Base-by-base conservation (phyloP, 1,140 invertebrate species). In the Macrosteles quadrilineatus region DNA sequence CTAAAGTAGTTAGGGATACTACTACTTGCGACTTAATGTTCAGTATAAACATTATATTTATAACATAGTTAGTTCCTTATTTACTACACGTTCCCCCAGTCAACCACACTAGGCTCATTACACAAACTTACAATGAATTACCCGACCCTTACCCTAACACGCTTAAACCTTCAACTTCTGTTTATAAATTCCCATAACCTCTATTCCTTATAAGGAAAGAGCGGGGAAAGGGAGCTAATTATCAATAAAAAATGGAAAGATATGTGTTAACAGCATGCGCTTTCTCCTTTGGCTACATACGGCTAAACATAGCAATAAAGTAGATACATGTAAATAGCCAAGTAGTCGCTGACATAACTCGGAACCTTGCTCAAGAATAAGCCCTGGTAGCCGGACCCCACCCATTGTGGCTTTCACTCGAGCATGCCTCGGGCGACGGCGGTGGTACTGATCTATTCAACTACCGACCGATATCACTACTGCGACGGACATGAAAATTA, bases 321-420 rank as follows among this genome's bases (percentile, higher is more conserved):
- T 59, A 59, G 27, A 6, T 23, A 29, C 55, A 59, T 59, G 55
- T 59, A 59, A 59, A 59, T 59, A 59, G 23, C 12, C 55, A 3
- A 30, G 55, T 21, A 59, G 55, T 4, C 55, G 55, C 21, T 59
- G 55, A 59, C 55, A 29, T 29, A 59, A 59, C 55, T 9, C 4
- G 4, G 9, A 43, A 19, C 9, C 11, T 19, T 14, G 47, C 6
- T 19, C 21, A 53, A 19, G 9, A 11, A 17, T 43, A 43, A 9
- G 36, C 9, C 9, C 47, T 11, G 47, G 11, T 14, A 53, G 11
- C 6, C 11, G 21, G 47, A 21, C 47, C 21, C 47, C 47, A 53
- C 47, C 47, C 47, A 53, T 19, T 17, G 21, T 21, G 4, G 47
- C 47, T 53, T 53, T 53, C 47, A 17, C 47, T 43, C 9, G 11